Evolutionary conservation across 2,888 invertebrate genomes (phyloP), one percentile per base, ranked within the genome.

Genomic region (Ctenicera cuprea): DNA sequence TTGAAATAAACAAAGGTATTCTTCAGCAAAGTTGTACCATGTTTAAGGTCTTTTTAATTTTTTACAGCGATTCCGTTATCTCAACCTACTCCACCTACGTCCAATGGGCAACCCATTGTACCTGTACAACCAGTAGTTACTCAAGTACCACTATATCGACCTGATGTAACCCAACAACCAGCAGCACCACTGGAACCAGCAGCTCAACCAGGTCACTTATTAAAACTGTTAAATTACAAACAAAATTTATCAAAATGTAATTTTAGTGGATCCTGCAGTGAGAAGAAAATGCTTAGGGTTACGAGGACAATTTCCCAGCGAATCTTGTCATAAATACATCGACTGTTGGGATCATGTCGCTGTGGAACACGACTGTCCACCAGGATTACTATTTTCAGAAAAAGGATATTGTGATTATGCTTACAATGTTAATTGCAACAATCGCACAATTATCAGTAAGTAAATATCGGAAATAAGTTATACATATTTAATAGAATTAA

Each of bases 291-390:
- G 91, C 72, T 81, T 87, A 33, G 87, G 88, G 9, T 88, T 88
- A 33, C 87, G 91, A 57, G 90, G 92, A 1, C 93, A 93, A 82
- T 91, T 92, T 76, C 90, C 92, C 0, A 90, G 91, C 9, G 88
- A 89, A 0, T 84, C 88, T 4, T 94, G 93, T 80, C 89, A 89
- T 48, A 91, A 89, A 79, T 94, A 91, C 83, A 81, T 93, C 12
- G 93, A 93, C 84, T 94, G 93, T 82, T 93, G 93, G 93, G 92
- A 93, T 78, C 93, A 91, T 0, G 88, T 89, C 77, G 92, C 90
- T 0, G 88, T 90, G 22, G 93, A 93, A 79, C 91, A 93, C 82
- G 89, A 90, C 18, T 94, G 93, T 75, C 92, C 93, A 0, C 85
- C 86, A 9, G 91, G 91, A 0, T 82, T 93, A 3, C 82, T 91